Evolutionary conservation across 2,113 vertebrate species (phyloP), one percentile per base, ranked within the genome.

Genomic region (Ammodytes dubius): DNA sequence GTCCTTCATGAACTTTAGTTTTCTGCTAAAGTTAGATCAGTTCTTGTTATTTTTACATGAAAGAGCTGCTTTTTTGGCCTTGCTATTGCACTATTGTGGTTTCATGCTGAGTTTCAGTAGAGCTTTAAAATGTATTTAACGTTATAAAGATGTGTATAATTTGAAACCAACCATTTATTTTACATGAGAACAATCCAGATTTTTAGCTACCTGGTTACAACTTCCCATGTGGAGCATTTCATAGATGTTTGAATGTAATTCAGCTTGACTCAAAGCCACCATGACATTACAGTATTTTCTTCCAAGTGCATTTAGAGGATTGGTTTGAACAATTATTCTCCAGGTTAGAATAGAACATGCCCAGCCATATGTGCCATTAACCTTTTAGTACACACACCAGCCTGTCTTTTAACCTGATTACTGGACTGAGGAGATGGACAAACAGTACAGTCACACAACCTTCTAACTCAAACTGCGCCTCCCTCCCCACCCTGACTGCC

Each of bases 401-500:
- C 83, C 82, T 83, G 78, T 77, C 74, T 74, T 88, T 79, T 74
- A 88, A 78, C 52, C 79, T 79, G 81, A 82, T 82, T 77, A 70
- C 75, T 7, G 81, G 77, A 53, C 67, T 63, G 15, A 13, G 61
- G 83, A 87, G 79, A 77, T 69, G 75, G 70, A 87, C 87, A 68
- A 1, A 13, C 50, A 84, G 56, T 40, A 27, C 27, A 27, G 27
- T 27, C 64, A 75, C 19, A 27, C 47, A 57, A 6, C 53, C 43
- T 50, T 53, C 75, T 8, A 40, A 43, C 67, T 61, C 57, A 27
- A 39, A 27, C 74, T 13, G 8, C 9, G 10, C 74, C 57, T 42
- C 60, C 52, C 42, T n/a, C 56, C 42, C 5, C 14, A 1, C 13
- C 6, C 6, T 42, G 4, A 7, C 57, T 10, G 40, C 43, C 79